Evolutionary conservation across 2,113 vertebrate species (phyloP).

Genomic region (Cynocephalus volans): DNA sequence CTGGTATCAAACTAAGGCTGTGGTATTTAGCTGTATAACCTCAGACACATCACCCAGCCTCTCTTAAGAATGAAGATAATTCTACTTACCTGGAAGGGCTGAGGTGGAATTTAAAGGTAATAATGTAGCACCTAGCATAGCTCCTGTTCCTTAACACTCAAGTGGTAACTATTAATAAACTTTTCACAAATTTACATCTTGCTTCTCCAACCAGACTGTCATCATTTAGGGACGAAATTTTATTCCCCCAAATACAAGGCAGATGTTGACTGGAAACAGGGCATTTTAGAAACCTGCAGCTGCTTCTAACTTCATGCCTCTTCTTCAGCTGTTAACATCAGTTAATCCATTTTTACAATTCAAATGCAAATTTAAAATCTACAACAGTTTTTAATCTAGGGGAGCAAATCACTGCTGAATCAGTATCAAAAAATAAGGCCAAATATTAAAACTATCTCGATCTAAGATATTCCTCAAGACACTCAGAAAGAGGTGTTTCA

Average conservation of each 20-base stretch:
- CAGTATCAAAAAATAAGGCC: background rate
- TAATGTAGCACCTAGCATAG: conserved; percentile 28
- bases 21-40: background rate
- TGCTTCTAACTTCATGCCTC: conserved; percentile 17
- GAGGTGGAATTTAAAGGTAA: conserved; percentile 39
- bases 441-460: background rate
- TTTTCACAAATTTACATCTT: conserved; percentile 20
- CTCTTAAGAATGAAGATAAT: conserved; percentile 7
- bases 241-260: conserved; percentile 22
- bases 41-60: background rate
- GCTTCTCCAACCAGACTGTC: background rate
- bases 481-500: background rate
- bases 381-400: background rate
- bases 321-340: conserved; percentile 37
- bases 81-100: conserved; percentile 27
- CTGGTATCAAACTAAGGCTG: background rate
- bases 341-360: conserved; percentile 24
- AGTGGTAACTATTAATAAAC: background rate
- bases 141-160: background rate
- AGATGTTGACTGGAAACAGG: background rate
- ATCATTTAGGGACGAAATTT: background rate
- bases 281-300: background rate
- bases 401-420: background rate
- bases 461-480: background rate
- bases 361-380: background rate